Evolutionary conservation across 1,140 invertebrate genomes (phyloP), one percentile per base, ranked within the genome.

Genomic region (Drosophila carrolli): DNA sequence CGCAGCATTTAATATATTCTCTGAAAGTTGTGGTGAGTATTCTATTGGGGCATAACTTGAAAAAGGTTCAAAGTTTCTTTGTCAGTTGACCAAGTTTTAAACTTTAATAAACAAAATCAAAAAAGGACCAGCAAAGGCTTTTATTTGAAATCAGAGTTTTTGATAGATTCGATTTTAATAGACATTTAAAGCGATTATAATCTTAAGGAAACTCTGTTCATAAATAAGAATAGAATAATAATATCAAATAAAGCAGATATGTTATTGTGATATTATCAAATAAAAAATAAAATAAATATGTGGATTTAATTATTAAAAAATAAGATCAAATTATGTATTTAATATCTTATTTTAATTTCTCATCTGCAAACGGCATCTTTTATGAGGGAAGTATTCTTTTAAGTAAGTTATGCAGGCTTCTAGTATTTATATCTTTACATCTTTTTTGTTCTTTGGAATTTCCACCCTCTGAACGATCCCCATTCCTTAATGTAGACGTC

Each of bases 401-500:
- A 32, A n/a, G n/a, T n/a, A n/a, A n/a, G n/a, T n/a, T 8, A n/a
- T 35, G 29, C 29, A 51, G 14, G 9, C 48, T 9, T 27, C n/a
- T 4, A 35, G 14, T 27, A 50, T 50, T 10, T 32, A n/a, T 37
- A 11, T 32, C 16, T 35, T 16, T 35, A 13, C 16, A 47, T 6
- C 0, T 35, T 51, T 37, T 19, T 51, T 48, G 16, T n/a, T 29
- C 35, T 46, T 13, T 41, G 38, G 11, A 53, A 19, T 53, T 53
- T 29, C 43, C 32, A 7, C 32, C 23, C 56, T 16, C 32, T n/a
- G 19, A 43, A 35, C 16, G 37, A 62, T 50, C 27, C 58, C 37
- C 35, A 13, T 35, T 68, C 50, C 53, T 13, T 67, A 71, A 58
- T 72, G 19, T 41, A 58, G 65, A 51, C 40, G 13, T 38, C 27